Conservation (phyloP, 2,113 vertebrate genomes). For the Grammomys dolichurus region DNA sequence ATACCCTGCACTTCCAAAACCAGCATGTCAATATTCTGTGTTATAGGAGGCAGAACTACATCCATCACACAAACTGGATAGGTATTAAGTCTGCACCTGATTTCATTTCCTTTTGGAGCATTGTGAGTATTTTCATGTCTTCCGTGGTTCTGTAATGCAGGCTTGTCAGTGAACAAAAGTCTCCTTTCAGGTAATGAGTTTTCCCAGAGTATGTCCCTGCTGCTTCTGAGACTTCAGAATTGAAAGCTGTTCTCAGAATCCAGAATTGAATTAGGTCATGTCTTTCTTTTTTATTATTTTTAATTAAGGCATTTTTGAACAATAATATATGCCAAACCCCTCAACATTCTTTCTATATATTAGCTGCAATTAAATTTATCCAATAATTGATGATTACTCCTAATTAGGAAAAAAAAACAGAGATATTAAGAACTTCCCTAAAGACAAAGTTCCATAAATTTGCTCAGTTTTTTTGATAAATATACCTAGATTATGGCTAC, state of each 20-base stretch:
- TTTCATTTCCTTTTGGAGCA: conserved; percentile 69
- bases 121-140: conserved; percentile 34
- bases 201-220: conserved; percentile 48
- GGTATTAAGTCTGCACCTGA: not conserved
- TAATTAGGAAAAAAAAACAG: not conserved
- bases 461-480: conserved; percentile 41
- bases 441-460: conserved; percentile 42
- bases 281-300: conserved; percentile 69
- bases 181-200: conserved; percentile 62
- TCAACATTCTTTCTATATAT: conserved; percentile 17
- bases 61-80: not conserved
- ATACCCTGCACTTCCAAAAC: conserved; percentile 13
- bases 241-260: conserved; percentile 73
- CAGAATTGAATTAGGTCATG: conserved; percentile 50
- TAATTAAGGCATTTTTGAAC: conserved; percentile 56
- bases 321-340: not conserved
- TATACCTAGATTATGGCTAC: not conserved
- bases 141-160: conserved; percentile 52
- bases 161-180: conserved; percentile 61
- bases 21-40: not conserved
- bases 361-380: conserved; percentile 27
- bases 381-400: conserved; percentile 29
- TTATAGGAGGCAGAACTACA: not conserved
- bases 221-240: conserved; percentile 55
- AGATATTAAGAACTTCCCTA: not conserved